phyloP scores from a whole-genome alignment of 2,888 invertebrate species.

The Rhagonycha fulva region DNA sequence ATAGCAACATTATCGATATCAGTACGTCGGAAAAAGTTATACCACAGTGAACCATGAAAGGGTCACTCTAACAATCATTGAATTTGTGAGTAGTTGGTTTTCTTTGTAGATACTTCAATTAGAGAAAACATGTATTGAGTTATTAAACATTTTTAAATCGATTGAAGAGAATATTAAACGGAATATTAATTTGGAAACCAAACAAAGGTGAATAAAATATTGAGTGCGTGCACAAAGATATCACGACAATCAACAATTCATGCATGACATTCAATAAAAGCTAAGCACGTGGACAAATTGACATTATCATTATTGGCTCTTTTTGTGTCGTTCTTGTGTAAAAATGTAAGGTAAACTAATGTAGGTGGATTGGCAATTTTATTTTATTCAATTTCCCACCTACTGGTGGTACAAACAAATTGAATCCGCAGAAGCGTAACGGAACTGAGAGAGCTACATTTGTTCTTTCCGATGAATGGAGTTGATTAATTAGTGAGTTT shows the following conservation, averaged over 20 bases:
- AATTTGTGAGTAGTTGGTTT: neutral
- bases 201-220: neutral
- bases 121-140: neutral
- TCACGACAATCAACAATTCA: constrained; percentile 16
- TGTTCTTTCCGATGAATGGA: constrained; percentile 47
- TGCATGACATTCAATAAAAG: constrained; percentile 20
- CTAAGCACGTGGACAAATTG: constrained; percentile 22
- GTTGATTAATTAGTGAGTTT: constrained; percentile 45
- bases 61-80: neutral
- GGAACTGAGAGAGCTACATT: constrained; percentile 42
- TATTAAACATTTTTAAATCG: neutral
- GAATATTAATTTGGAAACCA: neutral
- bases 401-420: constrained; percentile 43
- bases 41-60: neutral
- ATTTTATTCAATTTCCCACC: constrained; percentile 41
- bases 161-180: neutral
- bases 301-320: constrained; percentile 17
- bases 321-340: constrained; percentile 9
- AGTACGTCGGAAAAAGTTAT: neutral
- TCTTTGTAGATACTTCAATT: neutral
- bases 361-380: constrained; percentile 39
- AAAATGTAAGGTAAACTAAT: constrained; percentile 27
- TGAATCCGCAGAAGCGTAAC: constrained; percentile 44
- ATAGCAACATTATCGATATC: neutral
- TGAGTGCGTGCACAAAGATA: constrained; percentile 10